These are phyloP conservation scores for Metallyticus violacea DNA, from an alignment of 2,888 invertebrate genomes.

Conservation along the genomic window DNA sequence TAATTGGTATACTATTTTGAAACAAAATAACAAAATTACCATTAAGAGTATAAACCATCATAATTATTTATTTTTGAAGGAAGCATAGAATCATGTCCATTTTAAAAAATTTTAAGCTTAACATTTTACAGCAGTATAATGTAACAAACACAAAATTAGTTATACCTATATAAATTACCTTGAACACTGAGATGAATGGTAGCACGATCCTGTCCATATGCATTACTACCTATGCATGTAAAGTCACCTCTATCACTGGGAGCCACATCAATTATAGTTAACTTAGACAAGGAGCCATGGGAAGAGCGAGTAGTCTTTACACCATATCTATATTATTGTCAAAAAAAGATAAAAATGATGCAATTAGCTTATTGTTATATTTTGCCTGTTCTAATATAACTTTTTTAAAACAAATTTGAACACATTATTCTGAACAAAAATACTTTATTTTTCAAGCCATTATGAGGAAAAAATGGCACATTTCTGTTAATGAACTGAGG, in stretches of 20 bases:
- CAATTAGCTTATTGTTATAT: not conserved
- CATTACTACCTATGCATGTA: conserved; percentile 59
- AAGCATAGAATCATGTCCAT: no score
- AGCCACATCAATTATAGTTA: conserved; percentile 55
- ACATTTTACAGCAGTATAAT: not conserved
- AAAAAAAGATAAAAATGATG: not conserved
- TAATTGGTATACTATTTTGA: no score
- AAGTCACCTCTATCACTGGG: conserved; percentile 58
- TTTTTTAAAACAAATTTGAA: not conserved
- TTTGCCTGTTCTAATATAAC: not conserved
- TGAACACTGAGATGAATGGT: conserved; percentile 47
- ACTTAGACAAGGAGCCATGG: conserved; percentile 53
- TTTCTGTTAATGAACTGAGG: no score
- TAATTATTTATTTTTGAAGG: not conserved
- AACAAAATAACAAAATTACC: no score
- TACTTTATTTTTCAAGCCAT: no score
- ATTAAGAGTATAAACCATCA: not conserved
- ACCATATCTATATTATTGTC: conserved; percentile 41
- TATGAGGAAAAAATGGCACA: no score
- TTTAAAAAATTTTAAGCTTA: not conserved
- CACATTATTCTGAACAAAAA: no score
- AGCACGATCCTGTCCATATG: conserved; percentile 57
- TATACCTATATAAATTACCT: conserved; percentile 41
- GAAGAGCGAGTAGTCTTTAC: conserved; percentile 45
- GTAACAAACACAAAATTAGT: not conserved